These are phyloP conservation scores for Callinectes sapidus DNA, from an alignment of 2,888 invertebrate species.

Conservation along the genomic window DNA sequence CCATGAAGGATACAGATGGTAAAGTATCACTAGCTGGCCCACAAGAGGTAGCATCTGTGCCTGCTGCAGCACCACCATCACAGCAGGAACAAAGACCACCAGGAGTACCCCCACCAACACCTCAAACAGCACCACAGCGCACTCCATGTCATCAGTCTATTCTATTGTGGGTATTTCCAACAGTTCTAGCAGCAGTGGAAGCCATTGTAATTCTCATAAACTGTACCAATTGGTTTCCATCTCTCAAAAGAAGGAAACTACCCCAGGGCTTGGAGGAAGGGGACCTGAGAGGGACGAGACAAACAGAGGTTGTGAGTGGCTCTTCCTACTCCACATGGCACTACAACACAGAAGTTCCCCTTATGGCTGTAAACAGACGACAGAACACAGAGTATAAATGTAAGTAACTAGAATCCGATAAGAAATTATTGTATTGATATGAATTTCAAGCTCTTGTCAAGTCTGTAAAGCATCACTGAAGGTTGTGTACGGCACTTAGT, in stretches of 20 bases:
- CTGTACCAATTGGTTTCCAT: slow-evolving; percentile 65
- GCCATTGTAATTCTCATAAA: slow-evolving; percentile 60
- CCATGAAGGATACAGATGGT: slow-evolving; percentile 35
- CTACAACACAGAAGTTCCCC: slow-evolving; percentile 28
- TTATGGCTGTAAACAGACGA: background rate
- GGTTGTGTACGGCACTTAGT: background rate
- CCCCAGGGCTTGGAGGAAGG: slow-evolving; percentile 18
- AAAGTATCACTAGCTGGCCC: slow-evolving; percentile 53
- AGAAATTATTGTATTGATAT: background rate
- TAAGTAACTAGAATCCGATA: background rate
- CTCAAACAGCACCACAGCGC: background rate
- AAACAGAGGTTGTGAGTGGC: background rate
- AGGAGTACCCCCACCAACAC: slow-evolving; percentile 23
- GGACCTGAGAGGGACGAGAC: background rate
- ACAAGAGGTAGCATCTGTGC: slow-evolving; percentile 11
- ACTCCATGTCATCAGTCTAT: background rate
- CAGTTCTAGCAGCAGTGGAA: slow-evolving; percentile 47
- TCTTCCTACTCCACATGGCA: slow-evolving; percentile 18
- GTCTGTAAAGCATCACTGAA: too few species aligned
- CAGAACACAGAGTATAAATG: background rate
- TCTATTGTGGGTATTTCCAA: slow-evolving; percentile 47
- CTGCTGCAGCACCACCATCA: background rate
- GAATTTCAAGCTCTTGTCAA: background rate
- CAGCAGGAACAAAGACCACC: background rate
- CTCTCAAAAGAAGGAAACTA: slow-evolving; percentile 39